phyloP scores from a whole-genome alignment of 2,113 vertebrate genomes.

The Lamprologus callipterus region DNA sequence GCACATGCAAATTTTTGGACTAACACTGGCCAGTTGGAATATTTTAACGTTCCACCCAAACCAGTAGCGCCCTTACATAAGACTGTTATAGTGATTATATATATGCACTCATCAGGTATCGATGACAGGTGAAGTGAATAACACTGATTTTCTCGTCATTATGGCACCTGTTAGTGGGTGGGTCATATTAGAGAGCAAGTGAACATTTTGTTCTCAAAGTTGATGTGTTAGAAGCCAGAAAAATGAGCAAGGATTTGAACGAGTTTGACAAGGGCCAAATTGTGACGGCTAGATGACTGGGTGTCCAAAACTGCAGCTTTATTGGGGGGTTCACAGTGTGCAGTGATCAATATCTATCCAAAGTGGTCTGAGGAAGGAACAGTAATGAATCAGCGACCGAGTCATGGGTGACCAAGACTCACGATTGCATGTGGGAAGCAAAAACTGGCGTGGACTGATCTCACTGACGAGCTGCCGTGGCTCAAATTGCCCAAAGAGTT shows the following conservation, averaged over 20 bases:
- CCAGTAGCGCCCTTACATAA: not conserved
- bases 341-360: not conserved
- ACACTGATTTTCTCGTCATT: not conserved
- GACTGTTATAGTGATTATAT: not conserved
- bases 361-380: not conserved
- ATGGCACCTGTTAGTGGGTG: not conserved
- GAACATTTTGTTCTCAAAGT: not conserved
- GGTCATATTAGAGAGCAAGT: not conserved
- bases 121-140: not conserved
- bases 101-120: not conserved
- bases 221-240: not conserved
- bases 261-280: not conserved
- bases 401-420: not conserved
- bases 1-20: not conserved
- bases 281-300: not conserved
- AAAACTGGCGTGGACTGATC: not conserved
- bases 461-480: not conserved
- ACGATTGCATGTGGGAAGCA: not conserved
- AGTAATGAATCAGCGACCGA: not conserved
- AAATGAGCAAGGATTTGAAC: not conserved
- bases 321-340: not conserved
- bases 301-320: not conserved
- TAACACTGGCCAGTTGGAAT: not conserved
- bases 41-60: not conserved
- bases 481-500: not conserved